A percentile compares a stretch with the other conserved stretches of the same genome.
phyloP scores from a whole-genome alignment of 2,888 invertebrate genomes.

The Lasioglossum oenotherae region DNA sequence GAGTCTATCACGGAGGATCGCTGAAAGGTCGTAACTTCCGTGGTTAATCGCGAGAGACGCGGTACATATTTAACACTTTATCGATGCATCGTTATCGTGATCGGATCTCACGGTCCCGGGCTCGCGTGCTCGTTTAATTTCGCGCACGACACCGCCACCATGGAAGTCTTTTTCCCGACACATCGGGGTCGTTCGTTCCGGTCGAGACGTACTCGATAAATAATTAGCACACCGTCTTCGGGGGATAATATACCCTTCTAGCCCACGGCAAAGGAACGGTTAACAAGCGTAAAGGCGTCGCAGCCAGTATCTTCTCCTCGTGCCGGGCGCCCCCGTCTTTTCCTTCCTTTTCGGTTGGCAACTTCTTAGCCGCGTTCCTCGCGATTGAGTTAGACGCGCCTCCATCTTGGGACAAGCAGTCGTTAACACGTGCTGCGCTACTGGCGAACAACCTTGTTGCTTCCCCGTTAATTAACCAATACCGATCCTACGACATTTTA shows the following conservation, averaged over 20 bases:
- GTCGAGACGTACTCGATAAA: slow-evolving; percentile 65
- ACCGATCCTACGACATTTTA: background rate
- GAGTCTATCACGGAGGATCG: slow-evolving; percentile 1
- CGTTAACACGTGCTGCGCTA: slow-evolving; percentile 57
- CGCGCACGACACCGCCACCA: slow-evolving; percentile 47
- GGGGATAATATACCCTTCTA: slow-evolving; percentile 53
- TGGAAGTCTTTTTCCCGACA: slow-evolving; percentile 45
- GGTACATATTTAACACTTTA: slow-evolving; percentile 51
- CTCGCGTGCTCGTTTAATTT: slow-evolving; percentile 53
- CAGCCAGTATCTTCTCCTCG: slow-evolving; percentile 32
- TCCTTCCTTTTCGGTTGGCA: slow-evolving; percentile 45
- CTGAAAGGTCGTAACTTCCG: slow-evolving; percentile 17
- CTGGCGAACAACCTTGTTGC: slow-evolving; percentile 26
- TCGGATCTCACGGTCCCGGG: slow-evolving; percentile 52
- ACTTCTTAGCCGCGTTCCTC: slow-evolving; percentile 65
- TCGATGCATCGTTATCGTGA: slow-evolving; percentile 61
- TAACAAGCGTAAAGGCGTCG: slow-evolving; percentile 71
- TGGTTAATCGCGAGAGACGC: slow-evolving; percentile 14
- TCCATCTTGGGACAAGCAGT: slow-evolving; percentile 42
- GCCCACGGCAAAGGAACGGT: slow-evolving; percentile 47
- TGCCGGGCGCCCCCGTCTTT: slow-evolving; percentile 15
- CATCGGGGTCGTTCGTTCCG: slow-evolving; percentile 50
- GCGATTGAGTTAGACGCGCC: slow-evolving; percentile 70
- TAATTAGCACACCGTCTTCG: slow-evolving; percentile 62
- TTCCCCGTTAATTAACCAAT: slow-evolving; percentile 6